Conservation (phyloP, 2,113 vertebrate species). For the Mugil cephalus region DNA sequence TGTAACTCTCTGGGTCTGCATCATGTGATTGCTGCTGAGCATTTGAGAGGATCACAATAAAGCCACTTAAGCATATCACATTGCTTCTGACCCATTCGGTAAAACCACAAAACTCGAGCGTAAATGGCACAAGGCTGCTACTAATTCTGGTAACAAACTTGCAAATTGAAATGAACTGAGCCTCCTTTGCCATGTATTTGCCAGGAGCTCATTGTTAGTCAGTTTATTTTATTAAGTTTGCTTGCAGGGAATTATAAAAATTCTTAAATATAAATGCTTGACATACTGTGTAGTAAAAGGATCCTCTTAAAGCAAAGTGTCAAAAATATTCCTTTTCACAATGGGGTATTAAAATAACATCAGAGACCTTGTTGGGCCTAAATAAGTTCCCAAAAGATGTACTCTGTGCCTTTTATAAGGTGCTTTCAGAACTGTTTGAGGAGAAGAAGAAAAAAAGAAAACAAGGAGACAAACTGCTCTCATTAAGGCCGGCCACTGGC, state of each 20-base stretch:
- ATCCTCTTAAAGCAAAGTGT: background rate
- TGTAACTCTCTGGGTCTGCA: conserved; percentile 13
- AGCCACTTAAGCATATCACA: background rate
- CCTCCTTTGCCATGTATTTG: background rate
- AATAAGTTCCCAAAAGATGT: too few species aligned
- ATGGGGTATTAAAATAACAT: background rate
- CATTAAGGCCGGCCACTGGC: conserved; percentile 47
- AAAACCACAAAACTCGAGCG: background rate
- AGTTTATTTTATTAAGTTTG: background rate
- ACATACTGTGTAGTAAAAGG: background rate
- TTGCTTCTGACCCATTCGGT: conserved; percentile 21
- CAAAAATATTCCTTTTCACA: background rate
- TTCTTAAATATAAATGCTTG: background rate
- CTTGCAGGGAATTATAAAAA: background rate
- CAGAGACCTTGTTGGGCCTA: too few species aligned
- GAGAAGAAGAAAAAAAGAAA: conserved; percentile 33
- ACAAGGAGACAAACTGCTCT: conserved; percentile 57
- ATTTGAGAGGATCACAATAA: background rate
- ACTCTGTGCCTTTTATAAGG: background rate
- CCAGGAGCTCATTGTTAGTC: too few species aligned
- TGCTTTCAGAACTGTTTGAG: background rate
- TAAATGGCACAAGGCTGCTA: background rate
- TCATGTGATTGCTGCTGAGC: background rate
- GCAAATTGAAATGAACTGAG: background rate
- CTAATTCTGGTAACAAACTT: background rate